Evolutionary conservation across 2,113 vertebrate genomes (phyloP), one percentile per base, ranked within the genome.

Genomic region (Leiothrix lutea): DNA sequence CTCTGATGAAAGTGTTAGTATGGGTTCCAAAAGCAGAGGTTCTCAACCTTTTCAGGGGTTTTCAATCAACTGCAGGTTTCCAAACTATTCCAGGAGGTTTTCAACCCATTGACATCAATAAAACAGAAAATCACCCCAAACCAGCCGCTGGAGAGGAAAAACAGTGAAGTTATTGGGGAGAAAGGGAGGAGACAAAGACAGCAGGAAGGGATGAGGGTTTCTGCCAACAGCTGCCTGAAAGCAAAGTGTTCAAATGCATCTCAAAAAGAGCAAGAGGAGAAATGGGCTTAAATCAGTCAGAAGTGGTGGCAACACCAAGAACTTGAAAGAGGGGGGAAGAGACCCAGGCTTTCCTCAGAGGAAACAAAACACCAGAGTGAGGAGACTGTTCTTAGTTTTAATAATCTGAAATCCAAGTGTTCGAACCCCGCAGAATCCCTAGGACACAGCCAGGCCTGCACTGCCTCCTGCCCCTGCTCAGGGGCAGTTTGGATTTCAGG

Each of bases 1-100:
- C 35, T 5, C 51, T 28, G 50, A 53, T 3, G 12, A 14, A 90
- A 69, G 40, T 35, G 36, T 11, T 24, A 3, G 0, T 0, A 28
- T 11, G 17, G 20, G 38, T 51, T 78, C 51, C 38, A 29, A 13
- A 38, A 51, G 25, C 7, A 1, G 40, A 53, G 45, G 18, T 25
- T 53, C 31, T 71, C 23, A 10, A 50, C 14, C 36, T 22, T 44
- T 44, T 33, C 42, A 57, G 8, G 22, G 5, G 14, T 19, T 80
- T 88, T 36, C 51, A 65, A 65, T 16, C 67, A 50, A 13, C 45
- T 88, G 22, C 42, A 80, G 9, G 44, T 44, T 58, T 66, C 44
- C 44, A 73, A 66, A 20, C 12, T 12, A 19, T 33, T 80, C 26
- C 69, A 45, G 4, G 11, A 86, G 4, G 9, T 42, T 80, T 80